Conservation (phyloP, 2,797 vertebrate genomes). For the Remorina albescens region DNA sequence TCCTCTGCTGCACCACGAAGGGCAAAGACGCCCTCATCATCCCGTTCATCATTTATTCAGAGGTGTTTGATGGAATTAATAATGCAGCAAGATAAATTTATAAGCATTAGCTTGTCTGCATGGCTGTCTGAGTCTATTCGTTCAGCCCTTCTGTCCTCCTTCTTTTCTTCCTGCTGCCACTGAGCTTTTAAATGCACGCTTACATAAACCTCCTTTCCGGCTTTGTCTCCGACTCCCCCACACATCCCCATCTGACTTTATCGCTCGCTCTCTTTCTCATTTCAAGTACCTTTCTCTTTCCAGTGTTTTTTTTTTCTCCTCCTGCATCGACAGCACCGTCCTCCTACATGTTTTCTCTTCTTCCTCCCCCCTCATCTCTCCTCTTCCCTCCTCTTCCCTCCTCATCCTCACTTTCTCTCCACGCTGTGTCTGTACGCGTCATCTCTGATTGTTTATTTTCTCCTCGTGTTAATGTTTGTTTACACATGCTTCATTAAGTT, state of each 20-base stretch:
- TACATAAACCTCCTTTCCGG: constrained; percentile 61
- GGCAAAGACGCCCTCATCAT: constrained; percentile 45
- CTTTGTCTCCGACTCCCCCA: constrained; percentile 56
- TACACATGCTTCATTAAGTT: too few relatives aligned
- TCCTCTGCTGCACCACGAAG: constrained; percentile 23
- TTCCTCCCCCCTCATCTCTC: background rate
- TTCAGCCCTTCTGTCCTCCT: constrained; percentile 16
- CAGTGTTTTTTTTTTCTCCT: background rate
- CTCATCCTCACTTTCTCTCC: background rate
- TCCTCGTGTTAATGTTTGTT: background rate
- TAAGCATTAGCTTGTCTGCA: constrained; percentile 61
- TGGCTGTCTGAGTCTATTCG: constrained; percentile 51
- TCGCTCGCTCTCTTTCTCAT: background rate
- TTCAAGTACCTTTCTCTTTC: constrained; percentile 8
- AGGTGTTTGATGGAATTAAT: constrained; percentile 72
- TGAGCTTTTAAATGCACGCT: constrained; percentile 59
- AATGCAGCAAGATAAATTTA: constrained; percentile 68
- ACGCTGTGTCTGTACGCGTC: background rate
- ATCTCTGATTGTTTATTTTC: background rate
- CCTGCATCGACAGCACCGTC: background rate
- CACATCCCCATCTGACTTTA: constrained; percentile 32
- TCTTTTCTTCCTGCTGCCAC: constrained; percentile 34
- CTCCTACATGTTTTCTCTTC: constrained; percentile 10
- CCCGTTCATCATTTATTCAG: constrained; percentile 71
- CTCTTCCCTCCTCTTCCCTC: background rate